Percentiles rank a stretch among this genome's conserved stretches.
Conservation (phyloP, 2,888 invertebrate species). For the Barypeithes pellucidus region DNA sequence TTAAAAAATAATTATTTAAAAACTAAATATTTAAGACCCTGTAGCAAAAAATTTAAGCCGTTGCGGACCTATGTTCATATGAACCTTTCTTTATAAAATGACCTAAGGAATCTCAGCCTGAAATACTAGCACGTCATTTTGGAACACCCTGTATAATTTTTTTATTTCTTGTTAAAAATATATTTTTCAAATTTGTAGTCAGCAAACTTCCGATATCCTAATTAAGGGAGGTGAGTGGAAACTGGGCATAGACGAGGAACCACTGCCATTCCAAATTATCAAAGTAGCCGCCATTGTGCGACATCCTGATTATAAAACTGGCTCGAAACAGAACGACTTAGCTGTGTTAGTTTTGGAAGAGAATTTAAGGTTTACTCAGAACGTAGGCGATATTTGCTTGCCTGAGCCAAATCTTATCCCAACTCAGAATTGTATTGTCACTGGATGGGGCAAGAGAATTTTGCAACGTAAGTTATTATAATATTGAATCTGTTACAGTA, state of each 20-base stretch:
- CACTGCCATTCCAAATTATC: slow-evolving; percentile 84
- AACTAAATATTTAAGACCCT: too few species aligned
- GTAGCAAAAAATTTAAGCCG: too few species aligned
- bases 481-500: too few species aligned
- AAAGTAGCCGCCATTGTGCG: slow-evolving; percentile 80
- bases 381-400: slow-evolving; percentile 84
- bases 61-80: too few species aligned
- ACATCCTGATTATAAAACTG: slow-evolving; percentile 80
- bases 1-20: too few species aligned
- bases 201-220: slow-evolving; percentile 78
- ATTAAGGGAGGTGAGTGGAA: slow-evolving; percentile 91
- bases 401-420: slow-evolving; percentile 75
- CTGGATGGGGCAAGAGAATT: slow-evolving; percentile 89
- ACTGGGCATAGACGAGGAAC: slow-evolving; percentile 86
- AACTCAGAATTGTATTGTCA: slow-evolving; percentile 80
- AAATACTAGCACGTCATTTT: too few species aligned
- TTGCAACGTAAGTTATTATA: slow-evolving; percentile 77
- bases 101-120: too few species aligned
- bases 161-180: too few species aligned
- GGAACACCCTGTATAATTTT: too few species aligned
- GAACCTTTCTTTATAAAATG: too few species aligned
- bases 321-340: slow-evolving; percentile 78
- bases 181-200: slow-evolving; percentile 69
- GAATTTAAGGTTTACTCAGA: slow-evolving; percentile 77
- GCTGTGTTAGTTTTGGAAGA: slow-evolving; percentile 81